Base-by-base conservation (phyloP, 1,140 invertebrate species). In the Aphelinus atriplicis region DNA sequence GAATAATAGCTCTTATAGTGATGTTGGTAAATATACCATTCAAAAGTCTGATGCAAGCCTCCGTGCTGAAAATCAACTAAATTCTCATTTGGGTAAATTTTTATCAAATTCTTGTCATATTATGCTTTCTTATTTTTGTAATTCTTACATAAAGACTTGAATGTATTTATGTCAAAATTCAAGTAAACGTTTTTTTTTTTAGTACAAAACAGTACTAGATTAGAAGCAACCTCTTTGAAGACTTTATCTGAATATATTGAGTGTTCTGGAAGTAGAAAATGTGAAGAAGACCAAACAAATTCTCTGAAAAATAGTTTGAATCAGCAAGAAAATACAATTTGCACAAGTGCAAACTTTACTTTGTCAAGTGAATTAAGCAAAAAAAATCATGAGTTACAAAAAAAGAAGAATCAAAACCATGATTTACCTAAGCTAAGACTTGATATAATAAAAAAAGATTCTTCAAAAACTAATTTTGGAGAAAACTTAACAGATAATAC, bases 161-260 rank as follows among this genome's bases (percentile, higher is more conserved):
- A 53, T 53, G 53, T 1, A 5, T 55, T 51, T 3, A 7, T 71
- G n/a, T 62, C 3, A 51, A 7, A 7, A 65, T 48, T 72, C 57
- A 57, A 65, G 47, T 53, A 42, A 3, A 53, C 53, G n/a, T 46
- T 43, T 48, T 46, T 66, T 66, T 68, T 57, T 65, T 56, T 45
- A 68, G 63, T 56, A 63, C 6, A 47, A n/a, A 4, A 67, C 45
- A 47, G 2, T 64, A 3, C 1, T 68, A 9, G 10, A 56, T 51
- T 69, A 51, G 73, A 70, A 64, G 47, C 73, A 3, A 75, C 73
- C 9, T 43, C 42, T 7, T 64, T 75, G 9, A n/a, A 75, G 70
- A 57, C 57, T 70, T 69, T 75, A 75, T 66, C 73, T 60, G 67
- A 65, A 66, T 71, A 75, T 60, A 26, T 60, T 26, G 43, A 53